Evolutionary conservation across 2,888 invertebrate genomes (phyloP).

Genomic region (Disparrhopalites patrizii): DNA sequence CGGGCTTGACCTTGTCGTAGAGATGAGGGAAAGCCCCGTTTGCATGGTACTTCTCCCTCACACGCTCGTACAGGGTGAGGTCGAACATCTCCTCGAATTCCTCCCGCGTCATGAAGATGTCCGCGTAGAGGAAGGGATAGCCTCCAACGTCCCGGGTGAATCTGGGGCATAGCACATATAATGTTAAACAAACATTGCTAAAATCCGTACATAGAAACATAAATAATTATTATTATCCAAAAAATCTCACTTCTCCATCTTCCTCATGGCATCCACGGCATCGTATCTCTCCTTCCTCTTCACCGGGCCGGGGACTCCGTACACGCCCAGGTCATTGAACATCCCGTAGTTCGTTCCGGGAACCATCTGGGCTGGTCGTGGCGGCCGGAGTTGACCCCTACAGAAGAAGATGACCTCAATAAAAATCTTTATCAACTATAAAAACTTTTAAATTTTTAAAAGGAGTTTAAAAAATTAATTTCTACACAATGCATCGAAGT

Average conservation of each 20-base stretch:
- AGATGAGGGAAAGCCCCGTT: conserved; percentile 62
- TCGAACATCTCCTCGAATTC: conserved; percentile 69
- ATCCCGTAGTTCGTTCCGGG: conserved; percentile 65
- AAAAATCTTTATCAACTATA: too few species aligned
- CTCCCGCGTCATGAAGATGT: conserved; percentile 63
- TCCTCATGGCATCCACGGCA: conserved; percentile 63
- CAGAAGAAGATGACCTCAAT: background rate
- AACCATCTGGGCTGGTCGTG: conserved; percentile 59
- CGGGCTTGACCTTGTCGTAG: conserved; percentile 65
- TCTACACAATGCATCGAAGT: too few species aligned
- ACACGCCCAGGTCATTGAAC: conserved; percentile 68
- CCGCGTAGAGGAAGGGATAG: conserved; percentile 66
- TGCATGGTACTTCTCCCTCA: conserved; percentile 60
- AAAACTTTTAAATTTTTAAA: too few species aligned
- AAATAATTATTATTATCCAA: background rate
- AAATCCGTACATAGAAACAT: background rate
- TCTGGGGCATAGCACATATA: conserved; percentile 42
- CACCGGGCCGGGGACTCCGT: conserved; percentile 65
- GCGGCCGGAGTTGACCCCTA: conserved; percentile 60
- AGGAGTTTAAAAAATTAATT: too few species aligned
- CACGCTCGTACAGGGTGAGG: conserved; percentile 60
- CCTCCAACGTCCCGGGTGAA: conserved; percentile 66
- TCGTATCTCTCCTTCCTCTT: conserved; percentile 61
- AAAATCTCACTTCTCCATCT: conserved; percentile 59
- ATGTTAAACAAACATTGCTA: background rate